A percentile compares a stretch with the other conserved stretches of the same genome.
phyloP scores from a whole-genome alignment of 2,113 vertebrate genomes.

The Caranx ignobilis region DNA sequence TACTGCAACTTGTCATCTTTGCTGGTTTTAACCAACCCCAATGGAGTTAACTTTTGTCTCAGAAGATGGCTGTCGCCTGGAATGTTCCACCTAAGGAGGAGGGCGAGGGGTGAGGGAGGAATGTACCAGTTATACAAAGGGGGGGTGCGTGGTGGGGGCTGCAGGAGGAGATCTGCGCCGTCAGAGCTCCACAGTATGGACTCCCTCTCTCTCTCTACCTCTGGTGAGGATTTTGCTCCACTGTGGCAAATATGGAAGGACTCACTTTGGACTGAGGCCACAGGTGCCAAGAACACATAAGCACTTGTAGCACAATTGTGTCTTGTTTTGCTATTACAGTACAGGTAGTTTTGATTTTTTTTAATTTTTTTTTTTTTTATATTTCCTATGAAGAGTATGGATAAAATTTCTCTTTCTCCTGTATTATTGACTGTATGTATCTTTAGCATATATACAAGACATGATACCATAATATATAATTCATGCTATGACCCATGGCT shows the following conservation, averaged over 20 bases:
- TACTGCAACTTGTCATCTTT: constrained; percentile 62
- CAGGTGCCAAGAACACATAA: constrained; percentile 78
- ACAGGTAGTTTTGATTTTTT: constrained; percentile 65
- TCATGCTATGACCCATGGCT: constrained; percentile 55
- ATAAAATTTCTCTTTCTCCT: constrained; percentile 69
- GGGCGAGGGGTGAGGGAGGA: constrained; percentile 69
- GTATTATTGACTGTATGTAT: constrained; percentile 68
- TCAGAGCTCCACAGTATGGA: constrained; percentile 68
- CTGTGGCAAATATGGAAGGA: constrained; percentile 69
- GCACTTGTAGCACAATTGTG: constrained; percentile 85
- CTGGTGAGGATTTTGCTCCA: constrained; percentile 55
- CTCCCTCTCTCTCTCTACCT: constrained; percentile 77
- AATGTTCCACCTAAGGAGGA: constrained; percentile 77
- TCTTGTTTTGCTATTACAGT: constrained; percentile 77
- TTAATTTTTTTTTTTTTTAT: constrained; percentile 25
- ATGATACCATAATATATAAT: constrained; percentile 59
- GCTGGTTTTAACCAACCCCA: constrained; percentile 54
- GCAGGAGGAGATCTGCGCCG: constrained; percentile 47
- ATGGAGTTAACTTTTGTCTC: constrained; percentile 65
- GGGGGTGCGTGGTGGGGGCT: constrained; percentile 11
- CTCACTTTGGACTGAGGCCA: constrained; percentile 76
- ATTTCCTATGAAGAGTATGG: constrained; percentile 68
- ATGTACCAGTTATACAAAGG: constrained; percentile 67
- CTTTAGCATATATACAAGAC: constrained; percentile 67
- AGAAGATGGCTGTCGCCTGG: constrained; percentile 78